Evolutionary conservation across 2,888 invertebrate species (phyloP), one percentile per base, ranked within the genome.

Genomic region (Carterocephalus palaemon): DNA sequence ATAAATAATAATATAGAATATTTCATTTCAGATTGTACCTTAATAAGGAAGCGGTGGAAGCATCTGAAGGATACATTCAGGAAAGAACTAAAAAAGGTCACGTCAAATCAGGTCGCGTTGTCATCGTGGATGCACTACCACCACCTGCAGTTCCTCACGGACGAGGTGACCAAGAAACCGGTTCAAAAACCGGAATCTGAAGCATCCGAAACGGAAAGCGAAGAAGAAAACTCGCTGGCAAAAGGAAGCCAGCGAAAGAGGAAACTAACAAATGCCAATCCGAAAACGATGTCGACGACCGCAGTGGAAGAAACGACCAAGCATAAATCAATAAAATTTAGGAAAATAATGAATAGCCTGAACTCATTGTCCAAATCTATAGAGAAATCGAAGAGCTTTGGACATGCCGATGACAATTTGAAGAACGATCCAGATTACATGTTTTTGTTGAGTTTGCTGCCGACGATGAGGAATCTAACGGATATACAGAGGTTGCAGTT

Each of bases 401-500:
- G 19, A n/a, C 20, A 2, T 6, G 9, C 6, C n/a, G n/a, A 54
- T 1, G 49, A 47, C 0, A 20, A 46, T 2, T 16, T 50, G n/a
- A 47, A 48, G 9, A 53, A 58, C 7, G 61, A 64, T 24, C 53
- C 60, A 0, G 66, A 67, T 19, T 62, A 56, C 39, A 50, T 64
- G 57, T 64, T 55, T 24, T 52, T 67, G 8, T 49, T 63, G 47
- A 65, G 64, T 33, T 33, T 67, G 5, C 22, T 65, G 32, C 63
- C 64, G 0, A 56, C 56, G 1, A 52, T 67, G 23, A 54, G 55
- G 47, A 56, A 54, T 20, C 23, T 67, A 29, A 42, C 54, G 0
- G 60, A 59, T 3, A 43, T 67, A 4, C 64, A 62, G 48, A 65
- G 65, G 45, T 52, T 65, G 13, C 59, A 60, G 20, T 53, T 67